phyloP scores from a whole-genome alignment of 2,888 invertebrate genomes.

The Synanthedon andrenaeformis region DNA sequence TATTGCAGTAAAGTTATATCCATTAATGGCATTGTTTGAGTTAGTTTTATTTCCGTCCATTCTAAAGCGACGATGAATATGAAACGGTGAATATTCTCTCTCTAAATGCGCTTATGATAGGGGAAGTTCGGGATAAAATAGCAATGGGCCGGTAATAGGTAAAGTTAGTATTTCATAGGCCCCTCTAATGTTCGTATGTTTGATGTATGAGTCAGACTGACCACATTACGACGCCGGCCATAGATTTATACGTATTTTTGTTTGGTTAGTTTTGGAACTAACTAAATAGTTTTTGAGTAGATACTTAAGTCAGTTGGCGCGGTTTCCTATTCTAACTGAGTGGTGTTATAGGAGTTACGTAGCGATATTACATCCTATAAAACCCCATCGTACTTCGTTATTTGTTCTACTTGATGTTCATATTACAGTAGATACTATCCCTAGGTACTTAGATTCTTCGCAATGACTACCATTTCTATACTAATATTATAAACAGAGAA shows the following conservation, averaged over 20 bases:
- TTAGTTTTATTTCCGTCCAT: not conserved
- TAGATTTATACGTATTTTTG: slow-evolving; percentile 20
- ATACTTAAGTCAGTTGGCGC: not conserved
- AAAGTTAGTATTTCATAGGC: slow-evolving; percentile 41
- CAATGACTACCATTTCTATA: too few species aligned
- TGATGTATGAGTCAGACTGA: slow-evolving; percentile 29
- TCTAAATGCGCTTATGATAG: not conserved
- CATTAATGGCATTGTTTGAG: not conserved
- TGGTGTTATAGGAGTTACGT: not conserved
- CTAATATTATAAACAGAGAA: too few species aligned
- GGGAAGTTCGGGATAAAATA: slow-evolving; percentile 8
- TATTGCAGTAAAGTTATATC: not conserved
- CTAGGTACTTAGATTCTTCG: too few species aligned
- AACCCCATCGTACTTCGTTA: not conserved
- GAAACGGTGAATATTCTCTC: slow-evolving; percentile 1
- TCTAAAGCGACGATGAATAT: slow-evolving; percentile 1
- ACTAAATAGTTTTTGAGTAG: not conserved
- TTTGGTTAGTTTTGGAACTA: slow-evolving; percentile 11
- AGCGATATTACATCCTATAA: not conserved
- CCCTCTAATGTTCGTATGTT: slow-evolving; percentile 25
- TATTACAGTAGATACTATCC: too few species aligned
- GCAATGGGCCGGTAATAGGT: slow-evolving; percentile 28
- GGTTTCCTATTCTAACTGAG: not conserved
- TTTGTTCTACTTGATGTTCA: too few species aligned
- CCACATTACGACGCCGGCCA: slow-evolving; percentile 17